Conservation (phyloP, 1,140 invertebrate species). For the Lepidurus couesii region DNA sequence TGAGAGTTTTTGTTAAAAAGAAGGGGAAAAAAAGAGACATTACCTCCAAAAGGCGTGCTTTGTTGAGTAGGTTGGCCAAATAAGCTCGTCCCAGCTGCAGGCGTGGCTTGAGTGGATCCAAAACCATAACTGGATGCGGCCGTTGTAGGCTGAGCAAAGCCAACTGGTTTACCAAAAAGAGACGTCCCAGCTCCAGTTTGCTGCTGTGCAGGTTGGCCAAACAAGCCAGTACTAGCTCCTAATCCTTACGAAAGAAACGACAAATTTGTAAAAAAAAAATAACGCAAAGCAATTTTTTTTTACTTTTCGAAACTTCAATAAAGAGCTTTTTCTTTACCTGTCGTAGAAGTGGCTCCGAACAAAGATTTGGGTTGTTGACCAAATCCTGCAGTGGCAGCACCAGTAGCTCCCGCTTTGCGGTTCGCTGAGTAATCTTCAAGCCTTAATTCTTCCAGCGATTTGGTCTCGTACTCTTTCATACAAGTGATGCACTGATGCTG, state of each 20-base stretch:
- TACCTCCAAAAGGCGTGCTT: background rate
- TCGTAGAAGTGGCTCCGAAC: constrained; percentile 41
- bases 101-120: constrained; percentile 39
- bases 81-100: constrained; percentile 39
- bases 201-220: constrained; percentile 40
- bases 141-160: constrained; percentile 35
- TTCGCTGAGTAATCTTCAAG: constrained; percentile 88
- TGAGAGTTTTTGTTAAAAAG: background rate
- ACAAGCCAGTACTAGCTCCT: constrained; percentile 38
- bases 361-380: constrained; percentile 43
- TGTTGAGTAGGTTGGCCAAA: constrained; percentile 39
- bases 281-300: background rate
- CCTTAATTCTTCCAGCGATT: constrained; percentile 88
- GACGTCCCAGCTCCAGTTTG: constrained; percentile 32
- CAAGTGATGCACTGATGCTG: constrained; percentile 92
- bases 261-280: background rate
- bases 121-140: constrained; percentile 36
- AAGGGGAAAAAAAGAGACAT: background rate
- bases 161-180: constrained; percentile 34
- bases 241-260: constrained; percentile 17
- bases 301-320: constrained; percentile 31
- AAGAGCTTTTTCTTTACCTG: background rate
- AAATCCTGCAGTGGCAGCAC: constrained; percentile 30
- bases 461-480: constrained; percentile 95
- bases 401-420: constrained; percentile 61